Percentiles rank a stretch among this genome's conserved stretches.
These are phyloP conservation scores for Drosophila albomicans DNA, from an alignment of 1,140 invertebrate species.

Conservation along the genomic window DNA sequence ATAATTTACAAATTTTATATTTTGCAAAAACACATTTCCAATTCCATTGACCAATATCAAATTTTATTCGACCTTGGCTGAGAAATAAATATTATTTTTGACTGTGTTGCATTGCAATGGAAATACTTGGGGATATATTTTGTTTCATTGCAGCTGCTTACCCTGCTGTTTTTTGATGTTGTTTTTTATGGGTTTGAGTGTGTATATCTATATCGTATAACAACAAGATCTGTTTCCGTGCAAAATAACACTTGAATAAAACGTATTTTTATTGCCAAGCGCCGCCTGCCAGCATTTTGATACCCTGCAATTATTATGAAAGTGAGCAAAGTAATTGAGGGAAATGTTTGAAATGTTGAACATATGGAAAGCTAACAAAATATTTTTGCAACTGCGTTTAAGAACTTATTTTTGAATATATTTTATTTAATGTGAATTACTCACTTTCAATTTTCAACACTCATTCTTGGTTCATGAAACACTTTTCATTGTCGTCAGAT, in stretches of 20 bases:
- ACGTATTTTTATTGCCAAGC: background rate
- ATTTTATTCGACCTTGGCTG: conserved; percentile 26
- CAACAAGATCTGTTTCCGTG: conserved; percentile 4
- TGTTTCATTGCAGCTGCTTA: conserved; percentile 13
- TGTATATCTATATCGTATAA: background rate
- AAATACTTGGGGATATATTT: conserved; percentile 9
- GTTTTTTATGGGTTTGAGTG: background rate
- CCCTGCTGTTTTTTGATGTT: background rate
- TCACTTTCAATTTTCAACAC: background rate
- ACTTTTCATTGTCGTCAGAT: background rate
- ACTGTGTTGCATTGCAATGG: background rate
- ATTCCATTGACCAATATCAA: conserved; percentile 1
- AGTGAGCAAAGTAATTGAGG: too few species aligned
- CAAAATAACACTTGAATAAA: conserved; percentile 6
- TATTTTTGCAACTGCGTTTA: too few species aligned
- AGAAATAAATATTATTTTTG: background rate
- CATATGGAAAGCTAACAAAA: too few species aligned
- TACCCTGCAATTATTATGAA: too few species aligned
- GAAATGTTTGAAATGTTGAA: too few species aligned
- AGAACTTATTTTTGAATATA: too few species aligned
- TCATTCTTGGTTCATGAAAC: background rate
- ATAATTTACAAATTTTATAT: background rate
- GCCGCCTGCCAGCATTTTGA: too few species aligned
- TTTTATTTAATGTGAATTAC: too few species aligned
- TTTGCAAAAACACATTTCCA: conserved; percentile 7